Conservation (phyloP, 2,888 invertebrate species). For the Leptinotarsa haldemani region DNA sequence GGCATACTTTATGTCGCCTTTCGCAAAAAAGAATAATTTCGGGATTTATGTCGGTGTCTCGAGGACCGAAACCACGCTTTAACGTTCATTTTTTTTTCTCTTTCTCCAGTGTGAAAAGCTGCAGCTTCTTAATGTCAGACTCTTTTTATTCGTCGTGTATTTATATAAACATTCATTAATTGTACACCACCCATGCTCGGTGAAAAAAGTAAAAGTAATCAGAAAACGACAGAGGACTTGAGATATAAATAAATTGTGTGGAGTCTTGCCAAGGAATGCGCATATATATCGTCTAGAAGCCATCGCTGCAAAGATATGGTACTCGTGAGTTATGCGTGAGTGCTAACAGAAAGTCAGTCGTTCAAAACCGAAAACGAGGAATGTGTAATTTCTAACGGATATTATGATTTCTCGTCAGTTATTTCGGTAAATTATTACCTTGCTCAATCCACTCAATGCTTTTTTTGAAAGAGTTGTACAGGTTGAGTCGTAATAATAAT, state of each 20-base stretch:
- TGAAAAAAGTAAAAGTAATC: conserved; percentile 22
- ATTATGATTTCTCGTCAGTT: not conserved
- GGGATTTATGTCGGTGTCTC: conserved; percentile 9
- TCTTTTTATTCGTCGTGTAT: conserved; percentile 23
- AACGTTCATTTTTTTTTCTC: not conserved
- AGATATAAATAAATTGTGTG: conserved; percentile 46
- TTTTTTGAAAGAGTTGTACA: not conserved
- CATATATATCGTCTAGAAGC: conserved; percentile 39
- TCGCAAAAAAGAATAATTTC: conserved; percentile 13
- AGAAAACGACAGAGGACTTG: conserved; percentile 34
- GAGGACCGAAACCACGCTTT: not conserved
- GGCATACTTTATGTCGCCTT: conserved; percentile 3
- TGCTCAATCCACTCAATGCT: not conserved
- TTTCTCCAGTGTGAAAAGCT: conserved; percentile 18
- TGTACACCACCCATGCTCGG: conserved; percentile 39
- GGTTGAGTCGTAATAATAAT: no score
- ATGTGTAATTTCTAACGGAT: not conserved
- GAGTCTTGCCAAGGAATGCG: conserved; percentile 45
- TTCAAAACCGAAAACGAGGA: not conserved
- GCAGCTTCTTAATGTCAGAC: conserved; percentile 19
- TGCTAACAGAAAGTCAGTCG: conserved; percentile 22
- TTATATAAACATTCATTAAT: conserved; percentile 41
- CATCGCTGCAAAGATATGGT: conserved; percentile 38
- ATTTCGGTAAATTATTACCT: not conserved
- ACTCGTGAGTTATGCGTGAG: conserved; percentile 35